phyloP scores from a whole-genome alignment of 2,797 vertebrate genomes.

The Coregonus ussuriensis region DNA sequence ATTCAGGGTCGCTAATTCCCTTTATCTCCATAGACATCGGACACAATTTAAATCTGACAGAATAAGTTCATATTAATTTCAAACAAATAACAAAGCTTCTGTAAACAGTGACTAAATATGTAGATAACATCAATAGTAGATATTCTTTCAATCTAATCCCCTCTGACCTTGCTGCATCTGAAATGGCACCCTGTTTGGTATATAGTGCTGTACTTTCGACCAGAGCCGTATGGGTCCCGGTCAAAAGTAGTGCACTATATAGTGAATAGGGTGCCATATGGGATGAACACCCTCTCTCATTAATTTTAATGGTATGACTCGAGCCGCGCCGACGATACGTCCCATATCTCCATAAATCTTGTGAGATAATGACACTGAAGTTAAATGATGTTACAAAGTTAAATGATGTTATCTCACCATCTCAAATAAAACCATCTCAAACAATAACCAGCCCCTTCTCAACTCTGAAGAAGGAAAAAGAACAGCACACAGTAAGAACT shows the following conservation, averaged over 20 bases:
- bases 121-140: conserved; percentile 55
- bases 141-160: conserved; percentile 34
- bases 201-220: background rate
- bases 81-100: conserved; percentile 48
- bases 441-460: conserved; percentile 3
- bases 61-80: conserved; percentile 36
- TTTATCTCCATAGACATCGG: conserved; percentile 44
- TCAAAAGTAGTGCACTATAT: background rate
- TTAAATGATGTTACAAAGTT: conserved; percentile 59
- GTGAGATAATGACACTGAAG: conserved; percentile 47
- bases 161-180: conserved; percentile 37
- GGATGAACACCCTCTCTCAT: conserved; percentile 39
- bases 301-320: conserved; percentile 58
- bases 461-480: background rate
- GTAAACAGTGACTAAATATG: conserved; percentile 48
- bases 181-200: background rate
- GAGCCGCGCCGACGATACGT: conserved; percentile 35
- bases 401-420: conserved; percentile 58
- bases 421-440: conserved; percentile 52
- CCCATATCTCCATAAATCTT: conserved; percentile 57
- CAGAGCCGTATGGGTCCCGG: background rate
- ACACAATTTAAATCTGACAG: conserved; percentile 49
- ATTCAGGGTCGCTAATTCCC: conserved; percentile 44
- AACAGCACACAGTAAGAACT: background rate
- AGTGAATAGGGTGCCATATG: background rate